Base-by-base conservation (phyloP, 1,140 invertebrate genomes). In the Euschistus heros region DNA sequence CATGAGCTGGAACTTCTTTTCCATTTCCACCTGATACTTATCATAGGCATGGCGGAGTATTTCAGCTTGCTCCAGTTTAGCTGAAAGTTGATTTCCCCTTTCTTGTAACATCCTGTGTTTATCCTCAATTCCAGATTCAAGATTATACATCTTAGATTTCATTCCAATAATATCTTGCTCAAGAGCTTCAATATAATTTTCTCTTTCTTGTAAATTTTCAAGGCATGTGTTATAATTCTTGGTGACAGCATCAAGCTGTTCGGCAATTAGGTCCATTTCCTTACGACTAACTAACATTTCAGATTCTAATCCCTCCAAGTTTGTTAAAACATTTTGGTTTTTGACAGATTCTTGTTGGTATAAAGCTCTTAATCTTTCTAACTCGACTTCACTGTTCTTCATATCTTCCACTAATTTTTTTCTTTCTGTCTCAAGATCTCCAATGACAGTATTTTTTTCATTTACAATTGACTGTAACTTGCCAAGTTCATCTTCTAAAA, bases 151-250 rank as follows among this genome's bases (percentile, higher is more conserved):
- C 68, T 79, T 79, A 6, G 78, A 79, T 68, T 83, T 84, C 33
- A 82, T 82, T 64, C 83, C 83, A 0, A 73, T 73, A n/a, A 86
- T 75, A 68, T 89, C 85, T 18, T 78, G 75, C 69, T 89, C 84
- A 52, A 88, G 75, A 61, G 80, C 84, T 73, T 89, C 86, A 52
- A 88, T 84, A 68, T 85, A 84, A 13, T 84, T 78, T 69, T 88
- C 84, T 60, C 84, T 74, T 73, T 89, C 85, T 72, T 87, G 83
- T 22, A 89, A 72, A 74, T 87, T 88, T 5, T 81, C 81, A 62
- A 85, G 76, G 33, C 57, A 59, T 63, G 47, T 47, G 62, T 69
- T 64, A 44, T 63, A 67, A 20, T 63, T 62, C 14, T 22, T n/a
- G 24, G 69, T 67, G 10, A 67, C 62, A 26, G 65, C 67, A 54